Percentiles rank a stretch among this genome's conserved stretches.
These are phyloP conservation scores for Oreohelix idahoensis DNA, from an alignment of 1,140 invertebrate genomes.

Conservation along the genomic window DNA sequence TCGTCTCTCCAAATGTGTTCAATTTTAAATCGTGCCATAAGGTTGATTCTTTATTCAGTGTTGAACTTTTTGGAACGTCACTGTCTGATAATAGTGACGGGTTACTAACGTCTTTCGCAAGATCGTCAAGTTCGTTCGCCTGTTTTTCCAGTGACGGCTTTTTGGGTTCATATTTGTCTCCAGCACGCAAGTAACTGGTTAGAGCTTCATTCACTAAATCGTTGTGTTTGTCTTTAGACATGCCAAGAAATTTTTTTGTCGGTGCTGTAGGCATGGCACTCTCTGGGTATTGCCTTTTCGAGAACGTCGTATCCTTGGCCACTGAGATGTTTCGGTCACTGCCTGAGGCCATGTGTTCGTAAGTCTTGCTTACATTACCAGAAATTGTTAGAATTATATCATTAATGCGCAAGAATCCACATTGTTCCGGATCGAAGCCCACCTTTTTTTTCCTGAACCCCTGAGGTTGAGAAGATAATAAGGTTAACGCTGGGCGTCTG, in stretches of 20 bases:
- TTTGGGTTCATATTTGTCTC: not conserved
- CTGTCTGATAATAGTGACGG: not conserved
- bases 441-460: not conserved
- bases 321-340: not conserved
- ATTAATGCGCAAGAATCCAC: not conserved
- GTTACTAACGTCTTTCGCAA: not conserved
- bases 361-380: not conserved
- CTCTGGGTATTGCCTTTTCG: not conserved
- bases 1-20: not conserved
- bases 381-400: not conserved
- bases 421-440: not conserved
- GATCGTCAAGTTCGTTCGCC: not conserved
- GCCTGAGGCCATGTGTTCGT: not conserved
- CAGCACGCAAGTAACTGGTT: not conserved
- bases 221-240: not conserved
- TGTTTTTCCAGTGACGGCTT: not conserved
- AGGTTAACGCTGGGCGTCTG: not conserved
- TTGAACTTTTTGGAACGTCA: not conserved
- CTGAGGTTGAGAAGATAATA: not conserved
- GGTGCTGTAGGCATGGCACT: not conserved
- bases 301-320: not conserved
- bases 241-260: not conserved
- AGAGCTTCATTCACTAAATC: not conserved
- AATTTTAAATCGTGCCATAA: not conserved
- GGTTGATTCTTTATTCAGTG: not conserved